Base-by-base conservation (phyloP, 2,797 vertebrate genomes). In the Glyptemys insculpta region DNA sequence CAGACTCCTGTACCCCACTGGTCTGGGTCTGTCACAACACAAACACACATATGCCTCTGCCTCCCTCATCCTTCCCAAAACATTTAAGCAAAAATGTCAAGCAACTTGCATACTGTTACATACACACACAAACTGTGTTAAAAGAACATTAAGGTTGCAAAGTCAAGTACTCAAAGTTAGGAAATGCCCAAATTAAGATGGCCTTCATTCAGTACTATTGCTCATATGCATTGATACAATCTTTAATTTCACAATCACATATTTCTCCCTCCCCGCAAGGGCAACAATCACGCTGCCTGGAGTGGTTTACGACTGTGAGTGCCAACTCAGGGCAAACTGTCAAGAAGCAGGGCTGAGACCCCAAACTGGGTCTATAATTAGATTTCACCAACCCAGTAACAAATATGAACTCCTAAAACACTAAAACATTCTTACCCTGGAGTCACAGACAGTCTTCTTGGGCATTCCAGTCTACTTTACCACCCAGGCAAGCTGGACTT, bases 1-100 rank as follows among this genome's bases (percentile, higher is more conserved):
- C 41, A 5, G 41, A 41, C 41, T 41, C 41, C 41, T 41, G 41
- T 41, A 41, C 41, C 41, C 41, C 41, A 41, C 41, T 41, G 41
- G 41, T 41, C 41, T 41, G 41, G 41, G 41, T 41, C 41, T 41
- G 41, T 41, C 41, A 41, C 41, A 41, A 41, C 41, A 56, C 16
- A 94, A 94, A 96, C 57, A 82, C 34, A 86, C n/a, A 72, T 5
- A 37, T 44, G 29, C 2, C 50, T 85, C 44, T 82, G 80, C 83
- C n/a, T 93, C 29, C 41, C n/a, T 89, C 53, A 91, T 7, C 25
- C 87, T 95, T 93, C 81, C 78, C 79, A 37, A 94, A 91, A 92
- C 44, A 92, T n/a, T 90, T 74, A n/a, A 76, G 81, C 29, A 85
- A 89, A 87, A 62, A 37, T 85, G 83, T 44, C 72, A 44, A 94